phyloP scores from a whole-genome alignment of 2,113 vertebrate genomes.

The Gambusia affinis region DNA sequence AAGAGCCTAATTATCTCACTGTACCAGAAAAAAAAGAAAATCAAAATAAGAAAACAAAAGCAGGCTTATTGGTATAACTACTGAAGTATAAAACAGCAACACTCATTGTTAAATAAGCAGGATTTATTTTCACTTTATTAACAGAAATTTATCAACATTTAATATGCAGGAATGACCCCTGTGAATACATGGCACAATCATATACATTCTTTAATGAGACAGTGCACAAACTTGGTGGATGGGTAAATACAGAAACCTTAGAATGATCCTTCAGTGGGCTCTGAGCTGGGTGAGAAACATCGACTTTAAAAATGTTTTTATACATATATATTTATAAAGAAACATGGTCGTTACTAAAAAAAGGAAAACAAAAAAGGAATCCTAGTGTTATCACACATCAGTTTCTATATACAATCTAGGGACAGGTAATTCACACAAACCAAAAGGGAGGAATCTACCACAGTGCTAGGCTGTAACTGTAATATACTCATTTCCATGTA shows the following conservation, averaged over 20 bases:
- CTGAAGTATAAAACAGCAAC: neutral
- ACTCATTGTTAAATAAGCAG: neutral
- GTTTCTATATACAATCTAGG: constrained; percentile 85
- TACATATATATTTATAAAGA: constrained; percentile 76
- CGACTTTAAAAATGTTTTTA: constrained; percentile 83
- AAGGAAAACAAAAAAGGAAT: constrained; percentile 78
- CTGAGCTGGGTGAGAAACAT: constrained; percentile 80
- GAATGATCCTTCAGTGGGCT: constrained; percentile 65
- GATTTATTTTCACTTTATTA: constrained; percentile 68
- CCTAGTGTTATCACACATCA: constrained; percentile 81
- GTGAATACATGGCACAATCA: constrained; percentile 84
- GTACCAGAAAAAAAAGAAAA: too few species aligned
- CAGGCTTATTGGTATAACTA: neutral
- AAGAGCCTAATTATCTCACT: too few species aligned
- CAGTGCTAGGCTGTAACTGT: constrained; percentile 83
- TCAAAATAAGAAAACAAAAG: too few species aligned
- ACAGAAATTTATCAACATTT: constrained; percentile 82
- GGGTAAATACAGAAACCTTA: constrained; percentile 51
- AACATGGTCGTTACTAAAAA: constrained; percentile 83
- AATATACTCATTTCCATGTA: constrained; percentile 84
- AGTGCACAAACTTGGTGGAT: constrained; percentile 65
- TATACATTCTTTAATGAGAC: constrained; percentile 78
- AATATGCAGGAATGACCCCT: constrained; percentile 78
- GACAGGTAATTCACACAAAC: constrained; percentile 72
- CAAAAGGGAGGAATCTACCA: constrained; percentile 81